A percentile compares a stretch with the other conserved stretches of the same genome.
Conservation (phyloP, 2,888 invertebrate genomes). For the Hirtodrosophila histrioides region DNA sequence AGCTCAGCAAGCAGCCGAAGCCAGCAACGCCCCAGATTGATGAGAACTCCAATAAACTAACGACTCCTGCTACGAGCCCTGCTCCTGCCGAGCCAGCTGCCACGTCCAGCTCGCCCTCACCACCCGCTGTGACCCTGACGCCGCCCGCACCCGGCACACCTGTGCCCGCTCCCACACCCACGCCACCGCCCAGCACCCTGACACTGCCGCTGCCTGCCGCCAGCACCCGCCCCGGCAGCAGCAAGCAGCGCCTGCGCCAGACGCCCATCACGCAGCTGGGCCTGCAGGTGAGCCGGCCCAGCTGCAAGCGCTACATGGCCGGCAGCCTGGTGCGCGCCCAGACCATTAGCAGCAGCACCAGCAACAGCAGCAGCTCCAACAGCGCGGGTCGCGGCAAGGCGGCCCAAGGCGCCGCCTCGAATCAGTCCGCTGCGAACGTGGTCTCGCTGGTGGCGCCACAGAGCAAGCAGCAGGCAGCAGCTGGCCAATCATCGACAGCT, state of each 20-base stretch:
- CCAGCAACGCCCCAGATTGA: constrained; percentile 36
- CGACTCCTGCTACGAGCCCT: neutral
- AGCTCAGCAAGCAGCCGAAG: constrained; percentile 43
- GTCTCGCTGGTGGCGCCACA: constrained; percentile 59
- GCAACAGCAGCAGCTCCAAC: constrained; percentile 61
- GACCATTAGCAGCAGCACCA: constrained; percentile 73
- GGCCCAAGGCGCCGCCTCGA: neutral
- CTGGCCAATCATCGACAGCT: constrained; percentile 2
- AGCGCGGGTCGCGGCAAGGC: constrained; percentile 52
- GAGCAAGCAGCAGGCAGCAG: constrained; percentile 21
- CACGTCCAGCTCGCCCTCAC: constrained; percentile 32
- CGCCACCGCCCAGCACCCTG: constrained; percentile 54
- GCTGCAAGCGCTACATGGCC: constrained; percentile 81
- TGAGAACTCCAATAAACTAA: constrained; percentile 64
- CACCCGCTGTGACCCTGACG: constrained; percentile 61
- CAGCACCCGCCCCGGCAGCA: constrained; percentile 68
- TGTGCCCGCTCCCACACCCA: constrained; percentile 33
- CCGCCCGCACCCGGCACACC: constrained; percentile 59
- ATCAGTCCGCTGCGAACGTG: constrained; percentile 41
- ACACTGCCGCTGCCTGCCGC: constrained; percentile 55
- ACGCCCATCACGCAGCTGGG: constrained; percentile 70
- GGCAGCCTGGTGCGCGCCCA: constrained; percentile 82
- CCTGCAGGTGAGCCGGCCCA: constrained; percentile 63
- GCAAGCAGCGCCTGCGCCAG: constrained; percentile 54
- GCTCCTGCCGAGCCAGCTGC: constrained; percentile 12